Percentiles rank a stretch among this genome's conserved stretches.
These are phyloP conservation scores for Mythimna albipuncta DNA, from an alignment of 2,888 invertebrate genomes.

Conservation along the genomic window DNA sequence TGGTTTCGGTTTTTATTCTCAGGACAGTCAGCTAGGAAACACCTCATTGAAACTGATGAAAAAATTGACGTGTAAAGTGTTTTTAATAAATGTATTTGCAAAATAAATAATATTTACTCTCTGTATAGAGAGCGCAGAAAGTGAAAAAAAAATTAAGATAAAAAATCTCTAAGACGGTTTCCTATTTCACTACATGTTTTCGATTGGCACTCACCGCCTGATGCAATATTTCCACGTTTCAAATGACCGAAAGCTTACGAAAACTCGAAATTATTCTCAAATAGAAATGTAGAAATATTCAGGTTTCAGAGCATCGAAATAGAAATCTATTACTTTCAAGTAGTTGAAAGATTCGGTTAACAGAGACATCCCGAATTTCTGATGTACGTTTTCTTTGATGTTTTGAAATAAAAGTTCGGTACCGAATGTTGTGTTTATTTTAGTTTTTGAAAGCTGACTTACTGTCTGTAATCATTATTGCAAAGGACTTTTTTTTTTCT, in stretches of 20 bases:
- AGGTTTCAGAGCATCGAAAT: conserved; percentile 54
- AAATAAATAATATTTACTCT: no score
- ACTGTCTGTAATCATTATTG: no score
- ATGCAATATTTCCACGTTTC: conserved; percentile 61
- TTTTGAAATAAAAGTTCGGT: conserved; percentile 4
- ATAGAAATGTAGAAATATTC: conserved; percentile 58
- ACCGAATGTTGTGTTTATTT: background rate
- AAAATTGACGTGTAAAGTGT: no score
- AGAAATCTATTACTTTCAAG: conserved; percentile 45
- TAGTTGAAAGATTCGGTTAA: conserved; percentile 62
- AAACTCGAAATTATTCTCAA: conserved; percentile 48
- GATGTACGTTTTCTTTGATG: conserved; percentile 9
- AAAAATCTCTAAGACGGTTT: no score
- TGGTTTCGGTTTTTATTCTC: no score
- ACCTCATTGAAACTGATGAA: no score
- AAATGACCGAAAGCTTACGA: conserved; percentile 66
- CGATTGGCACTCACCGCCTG: conserved; percentile 18
- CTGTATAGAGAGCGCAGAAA: no score
- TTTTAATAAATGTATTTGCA: no score
- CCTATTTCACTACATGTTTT: background rate
- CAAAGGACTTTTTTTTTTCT: no score
- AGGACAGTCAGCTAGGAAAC: no score
- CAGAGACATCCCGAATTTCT: conserved; percentile 5
- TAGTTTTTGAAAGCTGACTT: background rate
- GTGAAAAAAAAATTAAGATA: no score